phyloP scores from a whole-genome alignment of 2,113 vertebrate species.

The Malurus melanocephalus region DNA sequence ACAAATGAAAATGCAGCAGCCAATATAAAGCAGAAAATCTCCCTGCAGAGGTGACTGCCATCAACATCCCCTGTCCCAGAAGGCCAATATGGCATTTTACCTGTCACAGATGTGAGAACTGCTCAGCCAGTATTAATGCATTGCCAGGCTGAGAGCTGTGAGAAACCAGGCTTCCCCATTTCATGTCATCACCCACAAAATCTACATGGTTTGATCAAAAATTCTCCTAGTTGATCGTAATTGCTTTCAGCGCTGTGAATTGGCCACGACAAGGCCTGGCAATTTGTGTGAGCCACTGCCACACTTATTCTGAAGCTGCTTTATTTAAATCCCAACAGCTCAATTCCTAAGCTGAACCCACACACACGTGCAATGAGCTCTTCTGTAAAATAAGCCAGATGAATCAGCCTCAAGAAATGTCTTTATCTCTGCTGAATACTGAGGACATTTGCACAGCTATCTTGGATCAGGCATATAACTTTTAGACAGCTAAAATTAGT shows the following conservation, averaged over 20 bases:
- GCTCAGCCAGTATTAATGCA: accelerated
- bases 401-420: background rate
- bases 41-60: background rate
- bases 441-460: background rate
- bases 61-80: background rate
- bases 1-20: background rate
- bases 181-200: background rate
- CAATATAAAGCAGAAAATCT: background rate
- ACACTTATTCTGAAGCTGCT: background rate
- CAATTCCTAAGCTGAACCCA: background rate
- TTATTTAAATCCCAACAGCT: constrained; percentile 2
- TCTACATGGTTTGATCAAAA: background rate
- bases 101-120: background rate
- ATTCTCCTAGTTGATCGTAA: background rate
- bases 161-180: background rate
- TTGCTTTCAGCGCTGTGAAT: background rate
- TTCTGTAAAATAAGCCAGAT: background rate
- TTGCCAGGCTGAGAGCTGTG: background rate
- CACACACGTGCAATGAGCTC: background rate
- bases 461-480: background rate
- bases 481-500: background rate
- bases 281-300: background rate
- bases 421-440: background rate
- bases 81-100: background rate
- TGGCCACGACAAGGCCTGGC: background rate